Evolutionary conservation across 2,113 vertebrate genomes (phyloP), one percentile per base, ranked within the genome.

Genomic region (Oncorhynchus tshawytscha): DNA sequence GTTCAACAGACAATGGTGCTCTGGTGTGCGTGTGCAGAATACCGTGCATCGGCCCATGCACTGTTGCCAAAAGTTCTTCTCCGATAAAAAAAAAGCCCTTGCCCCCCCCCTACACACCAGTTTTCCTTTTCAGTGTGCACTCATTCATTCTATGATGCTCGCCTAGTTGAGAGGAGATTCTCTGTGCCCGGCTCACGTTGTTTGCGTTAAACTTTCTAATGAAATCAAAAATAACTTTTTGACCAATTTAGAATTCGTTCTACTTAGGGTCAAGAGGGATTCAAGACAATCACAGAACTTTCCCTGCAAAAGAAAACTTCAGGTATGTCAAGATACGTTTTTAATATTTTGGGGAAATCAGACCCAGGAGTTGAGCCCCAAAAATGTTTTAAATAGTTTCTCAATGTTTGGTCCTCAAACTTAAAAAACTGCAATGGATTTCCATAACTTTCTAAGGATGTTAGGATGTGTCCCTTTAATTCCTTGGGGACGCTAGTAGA

Each of bases 61-160:
- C 78, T 71, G 70, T 78, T 92, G 91, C 92, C 93, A 94, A 91
- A 90, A 92, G 80, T 86, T 88, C 87, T 82, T 84, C 68, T 62
- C 79, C 85, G 88, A 78, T 81, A 75, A 89, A 87, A 77, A 48
- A 82, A 81, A 84, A 74, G 66, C 77, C 81, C 80, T 87, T 75
- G 64, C 77, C 84, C 82, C 87, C 91, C 85, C 76, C 81, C 75
- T 86, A 87, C 90, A 1, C 93, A 73, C 91, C 86, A 82, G 84
- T 84, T 85, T 85, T 75, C 64, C 81, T 77, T 77, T 77, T 62
- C 82, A 78, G 78, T 60, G 18, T 69, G 31, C 78, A 77, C 88
- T 86, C 91, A 91, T 93, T 94, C 94, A 94, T 90, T 87, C 90
- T 86, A 91, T 71, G 91, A 91, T 93, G 92, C 86, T 88, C 88